Evolutionary conservation across 2,888 invertebrate genomes (phyloP), one percentile per base, ranked within the genome.

Genomic region (Chymomyza fuscimana): DNA sequence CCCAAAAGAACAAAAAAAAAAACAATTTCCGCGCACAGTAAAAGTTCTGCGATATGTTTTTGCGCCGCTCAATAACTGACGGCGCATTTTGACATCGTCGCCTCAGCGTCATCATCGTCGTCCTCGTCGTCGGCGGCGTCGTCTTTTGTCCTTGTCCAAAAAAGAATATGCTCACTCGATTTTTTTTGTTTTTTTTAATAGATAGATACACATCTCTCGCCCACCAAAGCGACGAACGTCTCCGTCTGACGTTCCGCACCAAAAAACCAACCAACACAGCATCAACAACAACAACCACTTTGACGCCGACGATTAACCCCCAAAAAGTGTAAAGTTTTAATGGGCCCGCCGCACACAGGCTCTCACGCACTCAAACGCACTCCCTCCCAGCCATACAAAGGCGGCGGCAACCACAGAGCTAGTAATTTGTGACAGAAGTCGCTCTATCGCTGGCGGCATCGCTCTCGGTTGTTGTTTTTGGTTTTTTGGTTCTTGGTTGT

Each of bases 271-370:
- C 25, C 25, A 25, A 25, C 25, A 4, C 32, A 32, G 32, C 5
- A 32, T 32, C 32, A 54, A 4, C 54, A 9, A 4, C 54, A 9
- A 72, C 78, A 75, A 80, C 79, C 81, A 78, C 79, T 79, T 80
- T 79, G 79, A 80, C 71, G 78, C 86, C 71, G 74, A 69, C 87
- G 88, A 85, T 85, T 85, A 85, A 85, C 84, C 88, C 87, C 87
- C 87, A 76, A 86, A 83, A 83, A 70, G 75, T 87, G 74, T 82
- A 86, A 83, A 84, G 79, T 80, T 81, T 78, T 81, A 77, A 69
- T 79, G 81, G 76, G 71, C 73, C 16, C 51, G 15, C 2, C 40
- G 7, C 50, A 59, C 59, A 50, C 22, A 46, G 32, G 6, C 32
- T 32, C 32, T 32, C 65, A 36, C 46, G n/a, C 15, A 51, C 19